Base-by-base conservation (phyloP, 2,888 invertebrate genomes). In the Choristoneura rosaceana region DNA sequence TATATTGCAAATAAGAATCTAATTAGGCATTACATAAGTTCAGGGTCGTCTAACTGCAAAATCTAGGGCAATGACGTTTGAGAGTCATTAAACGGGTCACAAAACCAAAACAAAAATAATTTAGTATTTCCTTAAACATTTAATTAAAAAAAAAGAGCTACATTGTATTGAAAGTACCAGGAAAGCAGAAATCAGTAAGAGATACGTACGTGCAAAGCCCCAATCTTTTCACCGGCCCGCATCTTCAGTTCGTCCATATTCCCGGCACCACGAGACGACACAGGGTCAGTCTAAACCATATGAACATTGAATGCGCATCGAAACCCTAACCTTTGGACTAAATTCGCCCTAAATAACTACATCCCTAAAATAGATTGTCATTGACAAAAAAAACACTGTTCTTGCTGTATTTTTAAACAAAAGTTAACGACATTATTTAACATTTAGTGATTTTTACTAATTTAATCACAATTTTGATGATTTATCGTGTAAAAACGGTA, bases 311-410 rank as follows among this genome's bases (percentile, higher is more conserved):
- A 86, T 86, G 86, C 85, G 86, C 85, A 85, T 82, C 84, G 86
- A 90, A 91, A 87, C 91, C 89, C 92, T 90, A 88, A 93, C 93
- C 93, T 93, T 93, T 93, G 94, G 84, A 88, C 91, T 85, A 84
- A 87, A 89, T 85, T 84, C 84, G 90, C 84, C 87, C 88, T 86
- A 89, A 89, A 91, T 91, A 88, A 75, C 80, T 85, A 80, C 76
- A 79, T 77, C 87, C 89, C 87, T 80, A 90, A 93, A 93, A 93
- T 93, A 93, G 93, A 92, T 82, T 80, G 77, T 82, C 58, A 73
- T 70, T 64, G 60, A 65, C 60, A 47, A 70, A 34, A 62, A 17
- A 62, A 47, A 66, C 34, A 41, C 25, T 5, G 50, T 55, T 43
- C 38, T 41, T 2, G 7, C 15, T 41, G 15, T 14, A 59, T 50